Evolutionary conservation across 2,113 vertebrate genomes (phyloP).

Genomic region (Vidua chalybeata): DNA sequence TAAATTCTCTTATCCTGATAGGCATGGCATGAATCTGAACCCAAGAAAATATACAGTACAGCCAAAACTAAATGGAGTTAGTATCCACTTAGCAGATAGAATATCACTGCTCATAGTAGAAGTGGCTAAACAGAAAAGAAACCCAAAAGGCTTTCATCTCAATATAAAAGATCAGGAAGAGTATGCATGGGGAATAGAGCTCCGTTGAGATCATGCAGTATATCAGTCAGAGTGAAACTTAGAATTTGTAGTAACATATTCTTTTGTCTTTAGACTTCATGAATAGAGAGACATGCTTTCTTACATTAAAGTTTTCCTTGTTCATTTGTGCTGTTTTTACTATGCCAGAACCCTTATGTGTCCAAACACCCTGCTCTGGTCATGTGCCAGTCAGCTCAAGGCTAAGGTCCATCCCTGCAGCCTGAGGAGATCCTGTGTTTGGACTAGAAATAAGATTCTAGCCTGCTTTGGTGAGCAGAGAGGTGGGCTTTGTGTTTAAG

Average conservation of each 20-base stretch:
- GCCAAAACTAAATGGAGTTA: neutral
- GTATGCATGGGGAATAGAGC: neutral
- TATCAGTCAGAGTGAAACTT: neutral
- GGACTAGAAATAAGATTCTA: neutral
- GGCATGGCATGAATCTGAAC: neutral
- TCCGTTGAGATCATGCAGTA: neutral
- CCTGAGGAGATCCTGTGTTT: accelerated
- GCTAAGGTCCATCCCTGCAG: neutral
- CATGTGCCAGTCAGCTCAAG: neutral
- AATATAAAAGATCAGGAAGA: neutral
- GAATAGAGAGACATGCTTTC: neutral
- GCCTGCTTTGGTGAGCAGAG: neutral
- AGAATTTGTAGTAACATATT: neutral
- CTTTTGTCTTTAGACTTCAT: neutral
- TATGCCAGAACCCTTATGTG: neutral
- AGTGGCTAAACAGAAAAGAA: neutral
- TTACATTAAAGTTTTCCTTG: neutral
- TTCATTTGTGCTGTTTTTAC: neutral
- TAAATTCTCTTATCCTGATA: neutral
- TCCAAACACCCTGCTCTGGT: neutral
- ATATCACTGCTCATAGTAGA: neutral
- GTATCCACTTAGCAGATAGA: neutral
- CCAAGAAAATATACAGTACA: neutral
- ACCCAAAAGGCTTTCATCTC: neutral
- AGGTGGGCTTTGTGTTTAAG: neutral